Conservation (phyloP, 2,113 vertebrate genomes). For the Aptenodytes forsteri region DNA sequence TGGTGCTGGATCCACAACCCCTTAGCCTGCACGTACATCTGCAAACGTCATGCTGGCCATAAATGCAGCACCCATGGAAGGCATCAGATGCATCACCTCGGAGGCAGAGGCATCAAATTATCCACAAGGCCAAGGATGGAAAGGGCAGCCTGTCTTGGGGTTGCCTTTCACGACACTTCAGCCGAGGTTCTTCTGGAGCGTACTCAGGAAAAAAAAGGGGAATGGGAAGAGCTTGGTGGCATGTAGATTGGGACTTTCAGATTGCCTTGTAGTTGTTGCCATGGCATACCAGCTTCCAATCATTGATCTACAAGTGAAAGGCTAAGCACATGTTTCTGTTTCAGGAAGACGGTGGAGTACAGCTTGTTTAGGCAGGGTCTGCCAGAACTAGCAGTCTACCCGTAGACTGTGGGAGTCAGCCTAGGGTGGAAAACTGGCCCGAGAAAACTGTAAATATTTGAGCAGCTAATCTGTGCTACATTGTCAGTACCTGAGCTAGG, state of each 20-base stretch:
- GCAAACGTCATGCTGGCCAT: not conserved
- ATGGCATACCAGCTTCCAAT: not conserved
- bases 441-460: conserved; percentile 56
- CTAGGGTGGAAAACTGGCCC: not conserved
- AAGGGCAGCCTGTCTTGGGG: not conserved
- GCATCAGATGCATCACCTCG: rapidly evolving
- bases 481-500: conserved; percentile 5
- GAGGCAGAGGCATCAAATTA: not conserved
- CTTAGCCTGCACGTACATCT: not conserved
- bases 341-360: not conserved
- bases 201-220: not conserved
- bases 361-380: not conserved
- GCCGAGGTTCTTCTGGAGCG: not conserved
- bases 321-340: not conserved
- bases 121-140: not conserved
- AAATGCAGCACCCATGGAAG: not conserved
- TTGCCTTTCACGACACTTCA: not conserved
- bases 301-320: not conserved
- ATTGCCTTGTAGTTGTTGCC: not conserved
- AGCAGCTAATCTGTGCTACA: conserved; percentile 26
- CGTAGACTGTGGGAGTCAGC: not conserved
- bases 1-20: not conserved
- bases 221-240: not conserved
- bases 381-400: not conserved
- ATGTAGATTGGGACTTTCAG: not conserved